Evolutionary conservation across 2,113 vertebrate species (phyloP).

Genomic region (Rhynchomys soricoides): DNA sequence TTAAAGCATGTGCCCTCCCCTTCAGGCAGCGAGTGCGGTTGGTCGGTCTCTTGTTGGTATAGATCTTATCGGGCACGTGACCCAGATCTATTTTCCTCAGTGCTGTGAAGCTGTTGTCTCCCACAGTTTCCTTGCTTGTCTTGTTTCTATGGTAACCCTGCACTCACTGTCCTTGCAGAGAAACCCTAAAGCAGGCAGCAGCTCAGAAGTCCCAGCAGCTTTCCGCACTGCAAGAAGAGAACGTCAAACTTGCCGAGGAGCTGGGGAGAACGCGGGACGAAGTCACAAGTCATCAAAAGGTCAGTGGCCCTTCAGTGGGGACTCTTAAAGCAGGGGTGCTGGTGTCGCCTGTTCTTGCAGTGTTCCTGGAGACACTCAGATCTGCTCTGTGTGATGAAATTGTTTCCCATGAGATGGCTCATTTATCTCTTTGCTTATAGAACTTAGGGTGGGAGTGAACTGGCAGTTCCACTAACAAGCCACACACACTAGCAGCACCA

Average conservation of each 20-base stretch:
- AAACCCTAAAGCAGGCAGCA: slow-evolving; percentile 90
- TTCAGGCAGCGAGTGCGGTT: neutral
- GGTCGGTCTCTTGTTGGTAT: slow-evolving; percentile 64
- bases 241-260: slow-evolving; percentile 91
- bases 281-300: slow-evolving; percentile 90
- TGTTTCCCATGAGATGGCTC: neutral
- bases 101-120: slow-evolving; percentile 85
- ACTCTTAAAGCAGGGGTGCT: neutral
- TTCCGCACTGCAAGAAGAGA: slow-evolving; percentile 91
- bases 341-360: neutral
- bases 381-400: neutral
- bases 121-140: slow-evolving; percentile 86
- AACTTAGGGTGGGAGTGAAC: neutral
- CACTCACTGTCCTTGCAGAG: slow-evolving; percentile 89
- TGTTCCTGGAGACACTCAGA: neutral
- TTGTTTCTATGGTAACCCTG: slow-evolving; percentile 90
- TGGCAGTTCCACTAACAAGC: neutral
- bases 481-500: neutral
- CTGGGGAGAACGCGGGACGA: slow-evolving; percentile 89
- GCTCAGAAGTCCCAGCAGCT: slow-evolving; percentile 91
- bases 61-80: slow-evolving; percentile 78
- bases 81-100: slow-evolving; percentile 81
- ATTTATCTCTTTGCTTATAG: neutral
- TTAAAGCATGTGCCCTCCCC: neutral
- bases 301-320: slow-evolving; percentile 76